Base-by-base conservation (phyloP, 2,888 invertebrate genomes). In the Brenthis daphne region DNA sequence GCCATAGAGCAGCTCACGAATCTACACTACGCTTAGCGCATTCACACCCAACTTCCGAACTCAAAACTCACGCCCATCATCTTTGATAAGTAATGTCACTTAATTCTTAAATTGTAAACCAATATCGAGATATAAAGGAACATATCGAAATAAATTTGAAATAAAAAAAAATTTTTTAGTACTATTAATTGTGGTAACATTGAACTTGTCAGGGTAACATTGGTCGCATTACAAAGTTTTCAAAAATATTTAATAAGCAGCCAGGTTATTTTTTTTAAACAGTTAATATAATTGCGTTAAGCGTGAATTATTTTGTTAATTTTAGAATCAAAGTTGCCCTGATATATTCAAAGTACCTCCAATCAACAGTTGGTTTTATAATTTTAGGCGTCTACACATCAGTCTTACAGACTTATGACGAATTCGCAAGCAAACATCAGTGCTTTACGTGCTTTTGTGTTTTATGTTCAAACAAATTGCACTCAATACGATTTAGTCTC, bases 381-480 rank as follows among this genome's bases (percentile, higher is more conserved):
- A 29, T 33, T 54, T 33, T n/a, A 66, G 60, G 66, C 60, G 6
- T 50, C 53, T 43, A 47, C 13, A 50, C 5, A 20, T 83, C 84
- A 85, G 85, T 85, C 85, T 83, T 79, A 77, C 74, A 78, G 80
- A 79, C 77, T 75, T 77, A 78, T 55, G 76, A 77, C 74, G 73
- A 73, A 74, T 67, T 71, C 64, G 69, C 61, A 68, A 75, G 63
- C 74, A 64, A 65, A 73, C 51, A 57, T 64, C 63, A 64, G 71
- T 74, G 73, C 64, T 64, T 69, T 70, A 75, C 75, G 77, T 79
- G 79, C 77, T 79, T 77, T 77, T 77, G 78, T 78, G 77, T 79
- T 69, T 64, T 29, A 64, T 56, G 16, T 58, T 48, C 48, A 63
- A 64, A 66, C 69, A 55, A 64, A 66, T 64, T 68, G 63, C 63